Conservation (phyloP, 2,888 invertebrate species). For the Vanessa cardui region DNA sequence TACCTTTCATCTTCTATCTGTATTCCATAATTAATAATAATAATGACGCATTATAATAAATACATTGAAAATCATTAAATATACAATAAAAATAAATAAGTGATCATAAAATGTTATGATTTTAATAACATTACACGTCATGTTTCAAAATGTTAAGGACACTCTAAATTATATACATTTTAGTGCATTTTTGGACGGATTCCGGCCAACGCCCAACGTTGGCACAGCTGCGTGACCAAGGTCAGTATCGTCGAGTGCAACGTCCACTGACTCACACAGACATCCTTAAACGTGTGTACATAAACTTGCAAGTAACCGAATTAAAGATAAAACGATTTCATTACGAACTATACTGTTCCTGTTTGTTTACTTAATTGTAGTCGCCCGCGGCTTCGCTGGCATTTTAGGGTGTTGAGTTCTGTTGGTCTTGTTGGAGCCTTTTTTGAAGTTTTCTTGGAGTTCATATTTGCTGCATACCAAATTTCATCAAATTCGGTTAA, state of each 20-base stretch:
- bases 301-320: conserved; percentile 4
- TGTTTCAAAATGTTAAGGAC: conserved; percentile 14
- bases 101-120: conserved; percentile 9
- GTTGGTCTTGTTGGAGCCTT: too few species aligned
- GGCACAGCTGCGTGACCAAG: conserved; percentile 77
- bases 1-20: too few species aligned
- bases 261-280: conserved; percentile 65
- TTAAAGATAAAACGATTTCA: background rate
- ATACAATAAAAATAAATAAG: background rate
- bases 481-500: too few species aligned
- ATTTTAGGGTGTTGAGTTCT: too few species aligned
- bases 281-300: conserved; percentile 37
- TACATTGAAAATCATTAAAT: background rate
- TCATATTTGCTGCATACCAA: too few species aligned
- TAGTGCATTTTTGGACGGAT: conserved; percentile 34
- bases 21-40: too few species aligned
- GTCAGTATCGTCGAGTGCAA: conserved; percentile 77
- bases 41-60: background rate
- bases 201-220: conserved; percentile 42
- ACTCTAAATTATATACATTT: conserved; percentile 7
- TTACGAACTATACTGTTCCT: too few species aligned
- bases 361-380: too few species aligned
- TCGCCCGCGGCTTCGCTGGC: too few species aligned
- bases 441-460: too few species aligned
- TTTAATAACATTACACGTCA: conserved; percentile 5